phyloP scores from a whole-genome alignment of 2,113 vertebrate species.

The Salvelinus sp. region DNA sequence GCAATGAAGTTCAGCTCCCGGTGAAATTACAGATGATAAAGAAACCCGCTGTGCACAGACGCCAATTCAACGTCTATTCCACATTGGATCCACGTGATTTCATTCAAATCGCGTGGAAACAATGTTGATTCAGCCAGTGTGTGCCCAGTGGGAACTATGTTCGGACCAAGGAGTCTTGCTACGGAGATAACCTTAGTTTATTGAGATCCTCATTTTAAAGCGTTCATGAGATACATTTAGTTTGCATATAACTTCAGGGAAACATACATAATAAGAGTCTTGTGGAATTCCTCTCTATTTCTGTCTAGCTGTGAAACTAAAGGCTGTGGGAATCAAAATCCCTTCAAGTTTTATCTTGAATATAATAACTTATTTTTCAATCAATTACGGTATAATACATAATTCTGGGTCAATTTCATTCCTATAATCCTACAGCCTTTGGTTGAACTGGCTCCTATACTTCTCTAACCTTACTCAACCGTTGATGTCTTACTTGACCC shows the following conservation, averaged over 20 bases:
- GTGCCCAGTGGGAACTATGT: background rate
- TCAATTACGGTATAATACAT: no score
- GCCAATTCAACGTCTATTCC: no score
- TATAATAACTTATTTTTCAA: background rate
- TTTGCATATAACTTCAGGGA: no score
- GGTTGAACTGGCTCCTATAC: conserved; percentile 50
- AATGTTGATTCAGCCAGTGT: no score
- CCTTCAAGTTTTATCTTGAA: background rate
- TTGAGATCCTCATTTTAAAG: background rate
- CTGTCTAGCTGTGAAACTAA: conserved; percentile 71
- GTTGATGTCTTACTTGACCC: conserved; percentile 59
- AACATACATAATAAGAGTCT: conserved; percentile 46
- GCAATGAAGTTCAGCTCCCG: background rate
- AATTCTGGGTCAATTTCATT: background rate
- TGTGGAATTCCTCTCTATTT: conserved; percentile 80
- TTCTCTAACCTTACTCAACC: conserved; percentile 59
- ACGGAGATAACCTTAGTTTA: background rate
- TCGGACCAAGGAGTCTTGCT: background rate
- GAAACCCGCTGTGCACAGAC: no score
- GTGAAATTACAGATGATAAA: background rate
- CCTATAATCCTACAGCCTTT: conserved; percentile 43
- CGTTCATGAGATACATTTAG: background rate
- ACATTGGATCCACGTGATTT: no score
- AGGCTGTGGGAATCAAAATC: conserved; percentile 67
- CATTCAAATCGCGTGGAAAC: no score